phyloP scores from a whole-genome alignment of 2,113 vertebrate species.

The Dolichotis patagonum region DNA sequence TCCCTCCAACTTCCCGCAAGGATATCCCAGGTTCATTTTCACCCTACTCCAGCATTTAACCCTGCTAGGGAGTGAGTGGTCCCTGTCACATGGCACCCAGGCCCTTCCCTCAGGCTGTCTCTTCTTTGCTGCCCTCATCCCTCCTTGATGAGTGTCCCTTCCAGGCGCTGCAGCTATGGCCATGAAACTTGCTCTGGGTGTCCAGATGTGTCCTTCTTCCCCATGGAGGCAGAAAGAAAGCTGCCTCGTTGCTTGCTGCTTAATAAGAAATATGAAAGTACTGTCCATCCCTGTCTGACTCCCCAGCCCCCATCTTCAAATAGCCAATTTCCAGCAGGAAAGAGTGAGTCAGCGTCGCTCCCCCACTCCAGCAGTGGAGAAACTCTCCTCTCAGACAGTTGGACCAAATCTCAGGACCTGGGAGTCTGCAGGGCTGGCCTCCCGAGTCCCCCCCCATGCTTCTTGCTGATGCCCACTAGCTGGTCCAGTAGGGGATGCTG shows the following conservation, averaged over 20 bases:
- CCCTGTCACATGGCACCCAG: rapidly evolving
- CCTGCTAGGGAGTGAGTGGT: neutral
- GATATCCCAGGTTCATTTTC: neutral
- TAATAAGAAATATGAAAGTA: neutral
- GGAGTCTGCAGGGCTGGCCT: no score
- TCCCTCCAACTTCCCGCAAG: neutral
- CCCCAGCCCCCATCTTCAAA: rapidly evolving
- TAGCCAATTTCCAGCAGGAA: neutral
- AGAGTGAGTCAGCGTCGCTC: neutral
- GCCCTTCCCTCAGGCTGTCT: neutral
- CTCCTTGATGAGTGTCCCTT: rapidly evolving
- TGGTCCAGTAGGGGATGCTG: neutral
- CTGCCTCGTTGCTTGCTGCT: neutral
- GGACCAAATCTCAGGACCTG: no score
- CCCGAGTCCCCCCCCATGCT: no score
- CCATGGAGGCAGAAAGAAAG: neutral
- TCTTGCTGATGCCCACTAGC: no score
- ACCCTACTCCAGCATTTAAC: neutral
- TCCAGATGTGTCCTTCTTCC: neutral
- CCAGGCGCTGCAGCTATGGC: neutral
- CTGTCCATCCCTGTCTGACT: no score
- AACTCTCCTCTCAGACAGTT: neutral
- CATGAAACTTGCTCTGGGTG: rapidly evolving
- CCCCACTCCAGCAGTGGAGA: neutral
- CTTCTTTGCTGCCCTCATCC: rapidly evolving